Evolutionary conservation across 2,113 vertebrate genomes (phyloP), one percentile per base, ranked within the genome.

Genomic region (Polypterus senegalus): DNA sequence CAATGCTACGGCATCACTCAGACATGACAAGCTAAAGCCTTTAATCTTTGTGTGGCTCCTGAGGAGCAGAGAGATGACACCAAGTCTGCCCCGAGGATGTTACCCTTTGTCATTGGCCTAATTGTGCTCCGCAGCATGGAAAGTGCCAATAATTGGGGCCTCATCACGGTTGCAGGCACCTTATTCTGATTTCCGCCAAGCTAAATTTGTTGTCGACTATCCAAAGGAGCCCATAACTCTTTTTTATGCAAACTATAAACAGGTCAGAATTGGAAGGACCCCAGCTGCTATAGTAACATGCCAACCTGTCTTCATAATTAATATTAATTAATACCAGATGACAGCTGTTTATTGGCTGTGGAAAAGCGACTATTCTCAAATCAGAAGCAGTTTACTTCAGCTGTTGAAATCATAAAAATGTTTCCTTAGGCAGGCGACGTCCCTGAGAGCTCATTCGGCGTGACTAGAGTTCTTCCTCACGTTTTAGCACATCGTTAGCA

Each of bases 1-100:
- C 79, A 69, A 78, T 77, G 71, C 69, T 80, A 64, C 75, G 78
- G 78, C 81, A 89, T 88, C 87, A 78, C 81, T 83, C 78, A 83
- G 72, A 76, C 77, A 80, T 82, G 80, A 84, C 76, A 76, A 69
- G 68, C 72, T 81, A 78, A 79, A 82, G 80, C 77, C 77, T 83
- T 88, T 87, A 88, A 87, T 86, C 89, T 85, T 65, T 44, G 70
- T 74, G 73, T 81, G 79, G 78, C 80, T 85, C 80, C 82, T 79
- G 73, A 78, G 76, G 81, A 84, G 82, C 79, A 75, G 71, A 77
- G 65, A 71, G 73, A 83, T 71, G 79, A 77, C 72, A 77, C 63
- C 68, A 70, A 68, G 71, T 79, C 70, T 72, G 75, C 79, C 73
- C 69, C 66, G 74, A 82, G 79, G 83, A 77, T 73, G 74, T 77